These are phyloP conservation scores for Apantesis nais DNA, from an alignment of 2,888 invertebrate genomes.

Conservation along the genomic window DNA sequence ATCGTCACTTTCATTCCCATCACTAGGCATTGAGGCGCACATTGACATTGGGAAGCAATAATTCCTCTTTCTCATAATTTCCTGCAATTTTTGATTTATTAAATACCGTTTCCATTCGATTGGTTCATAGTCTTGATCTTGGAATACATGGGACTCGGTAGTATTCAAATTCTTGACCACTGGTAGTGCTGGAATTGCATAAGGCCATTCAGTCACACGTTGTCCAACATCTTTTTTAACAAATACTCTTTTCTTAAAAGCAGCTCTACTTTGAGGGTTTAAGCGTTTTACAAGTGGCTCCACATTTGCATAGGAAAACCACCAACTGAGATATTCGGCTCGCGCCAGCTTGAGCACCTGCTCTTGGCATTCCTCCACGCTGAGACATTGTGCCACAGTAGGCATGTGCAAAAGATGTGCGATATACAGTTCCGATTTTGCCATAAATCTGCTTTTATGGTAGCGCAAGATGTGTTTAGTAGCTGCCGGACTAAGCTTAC, in stretches of 20 bases:
- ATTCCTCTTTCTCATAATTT: too few species aligned
- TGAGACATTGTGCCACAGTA: constrained; percentile 56
- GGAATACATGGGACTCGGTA: constrained; percentile 6
- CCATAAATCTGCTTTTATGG: constrained; percentile 55
- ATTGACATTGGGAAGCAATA: neutral
- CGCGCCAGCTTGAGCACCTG: constrained; percentile 56
- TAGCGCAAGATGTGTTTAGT: constrained; percentile 59
- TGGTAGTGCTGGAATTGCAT: constrained; percentile 42
- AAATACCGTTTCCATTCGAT: neutral
- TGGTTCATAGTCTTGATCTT: constrained; percentile 14
- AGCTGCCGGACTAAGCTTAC: constrained; percentile 43
- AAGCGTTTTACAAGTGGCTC: constrained; percentile 63
- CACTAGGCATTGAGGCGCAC: neutral
- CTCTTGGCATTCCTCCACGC: constrained; percentile 58
- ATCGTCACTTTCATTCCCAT: too few species aligned
- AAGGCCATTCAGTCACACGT: constrained; percentile 54
- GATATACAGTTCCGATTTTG: constrained; percentile 63
- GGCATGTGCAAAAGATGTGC: constrained; percentile 56
- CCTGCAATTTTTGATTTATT: neutral
- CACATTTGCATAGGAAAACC: constrained; percentile 60
- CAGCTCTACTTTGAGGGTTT: constrained; percentile 46
- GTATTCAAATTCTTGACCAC: constrained; percentile 6
- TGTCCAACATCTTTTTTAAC: constrained; percentile 56
- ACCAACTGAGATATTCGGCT: constrained; percentile 56
- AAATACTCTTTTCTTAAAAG: constrained; percentile 61